These are phyloP conservation scores for Balaeniceps rex DNA, from an alignment of 2,113 vertebrate species.

Conservation along the genomic window DNA sequence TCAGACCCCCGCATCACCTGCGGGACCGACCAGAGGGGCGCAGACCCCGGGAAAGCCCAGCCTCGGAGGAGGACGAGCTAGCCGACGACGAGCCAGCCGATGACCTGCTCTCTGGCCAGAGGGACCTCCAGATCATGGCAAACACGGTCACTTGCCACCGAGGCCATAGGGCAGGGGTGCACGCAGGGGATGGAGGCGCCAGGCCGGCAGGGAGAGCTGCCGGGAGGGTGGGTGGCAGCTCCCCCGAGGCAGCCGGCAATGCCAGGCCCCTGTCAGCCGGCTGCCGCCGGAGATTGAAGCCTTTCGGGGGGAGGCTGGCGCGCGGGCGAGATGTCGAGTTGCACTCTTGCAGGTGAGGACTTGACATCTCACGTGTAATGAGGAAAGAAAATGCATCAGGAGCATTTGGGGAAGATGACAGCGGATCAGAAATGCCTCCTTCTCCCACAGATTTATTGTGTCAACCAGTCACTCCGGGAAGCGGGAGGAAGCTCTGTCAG, in stretches of 20 bases:
- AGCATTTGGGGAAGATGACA: conserved; percentile 61
- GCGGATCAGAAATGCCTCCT: conserved; percentile 65
- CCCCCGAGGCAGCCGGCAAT: not conserved
- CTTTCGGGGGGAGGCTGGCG: not conserved
- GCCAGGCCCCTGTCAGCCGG: not conserved
- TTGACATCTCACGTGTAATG: conserved; percentile 44
- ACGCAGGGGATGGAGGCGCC: rapidly evolving
- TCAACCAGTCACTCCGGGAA: conserved; percentile 59
- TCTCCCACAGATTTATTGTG: conserved; percentile 61
- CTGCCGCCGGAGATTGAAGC: not conserved
- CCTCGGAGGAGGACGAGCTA: not conserved
- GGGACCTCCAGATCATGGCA: rapidly evolving
- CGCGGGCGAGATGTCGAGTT: not conserved
- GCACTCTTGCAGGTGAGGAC: conserved; percentile 22
- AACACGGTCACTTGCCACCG: rapidly evolving
- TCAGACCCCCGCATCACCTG: not conserved
- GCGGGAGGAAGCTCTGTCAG: not conserved
- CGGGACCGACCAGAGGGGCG: too few species aligned
- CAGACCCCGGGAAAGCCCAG: not conserved
- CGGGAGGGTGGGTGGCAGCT: not conserved
- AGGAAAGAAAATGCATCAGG: conserved; percentile 67
- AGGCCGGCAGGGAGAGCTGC: not conserved
- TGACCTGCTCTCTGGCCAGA: rapidly evolving
- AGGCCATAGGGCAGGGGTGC: not conserved
- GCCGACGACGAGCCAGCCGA: rapidly evolving